Percentiles rank a stretch among this genome's conserved stretches.
phyloP scores from a whole-genome alignment of 2,113 vertebrate species.

The Atrichornis clamosus region DNA sequence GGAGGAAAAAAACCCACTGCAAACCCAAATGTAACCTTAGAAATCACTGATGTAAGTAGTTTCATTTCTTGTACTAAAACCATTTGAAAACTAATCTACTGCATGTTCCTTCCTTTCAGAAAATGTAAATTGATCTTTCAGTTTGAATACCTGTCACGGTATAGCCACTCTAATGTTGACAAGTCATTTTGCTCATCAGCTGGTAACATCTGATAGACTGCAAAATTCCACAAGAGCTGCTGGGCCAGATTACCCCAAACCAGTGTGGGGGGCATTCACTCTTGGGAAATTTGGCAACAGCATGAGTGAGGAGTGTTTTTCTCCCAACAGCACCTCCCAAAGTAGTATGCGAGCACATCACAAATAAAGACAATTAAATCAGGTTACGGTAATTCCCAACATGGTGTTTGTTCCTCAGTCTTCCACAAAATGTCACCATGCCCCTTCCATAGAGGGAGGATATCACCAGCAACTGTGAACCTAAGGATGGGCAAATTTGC shows the following conservation, averaged over 20 bases:
- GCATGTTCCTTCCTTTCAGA: slow-evolving; percentile 25
- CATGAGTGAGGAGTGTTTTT: neutral
- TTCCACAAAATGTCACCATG: neutral
- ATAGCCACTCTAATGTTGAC: neutral
- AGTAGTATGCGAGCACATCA: neutral
- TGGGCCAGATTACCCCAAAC: neutral
- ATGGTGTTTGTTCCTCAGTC: rapidly evolving
- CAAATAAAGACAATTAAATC: neutral
- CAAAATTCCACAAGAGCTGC: neutral
- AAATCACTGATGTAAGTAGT: slow-evolving; percentile 17
- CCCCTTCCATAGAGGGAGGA: neutral
- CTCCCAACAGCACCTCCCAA: neutral
- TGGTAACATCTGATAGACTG: neutral
- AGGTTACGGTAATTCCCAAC: neutral
- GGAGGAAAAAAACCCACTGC: neutral
- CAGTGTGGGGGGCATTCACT: neutral
- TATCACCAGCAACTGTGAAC: neutral
- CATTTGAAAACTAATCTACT: slow-evolving; percentile 55
- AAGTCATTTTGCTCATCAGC: neutral
- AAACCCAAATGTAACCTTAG: slow-evolving; percentile 15
- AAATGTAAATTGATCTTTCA: slow-evolving; percentile 53
- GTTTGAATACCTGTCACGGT: slow-evolving; percentile 38
- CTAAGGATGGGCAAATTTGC: neutral
- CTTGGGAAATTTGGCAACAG: neutral
- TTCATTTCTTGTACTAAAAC: slow-evolving; percentile 35